Base-by-base conservation (phyloP, 2,113 vertebrate genomes). In the Cariama cristata region DNA sequence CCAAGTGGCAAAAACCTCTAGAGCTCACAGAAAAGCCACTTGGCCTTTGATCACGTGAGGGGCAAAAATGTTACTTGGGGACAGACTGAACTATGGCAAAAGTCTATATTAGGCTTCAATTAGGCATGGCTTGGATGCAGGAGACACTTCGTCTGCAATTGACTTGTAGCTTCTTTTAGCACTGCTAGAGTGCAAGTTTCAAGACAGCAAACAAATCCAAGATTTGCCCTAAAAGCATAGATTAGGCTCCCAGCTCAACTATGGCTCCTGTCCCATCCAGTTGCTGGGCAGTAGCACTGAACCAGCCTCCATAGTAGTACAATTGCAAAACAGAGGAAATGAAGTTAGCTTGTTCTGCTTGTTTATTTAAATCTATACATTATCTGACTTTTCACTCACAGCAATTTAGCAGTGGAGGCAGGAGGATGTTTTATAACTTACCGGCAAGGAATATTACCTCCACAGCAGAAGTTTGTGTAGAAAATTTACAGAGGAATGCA, bases 171-270 rank as follows among this genome's bases (percentile, higher is more conserved):
- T 10, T 60, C 10, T 47, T 80, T 60, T 16, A 62, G 44, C 11
- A 15, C 33, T 38, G 14, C 14, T 58, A 1, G 19, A 67, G 8
- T 8, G 40, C 9, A 15, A 17, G 16, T 44, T 81, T 44, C 38
- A 44, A 59, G 18, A 55, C 16, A 44, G 7, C 4, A 73, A 44
- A 59, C 2, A 44, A 56, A 30, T 14, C 13, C 13, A 14, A 86
- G 20, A 15, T 23, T 10, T n/a, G 8, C 64, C 49, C 44, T 14
- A 3, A 42, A 45, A 33, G 4, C 0, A 0, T 4, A 11, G 14
- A 27, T 53, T 35, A 9, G 23, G 33, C 44, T 44, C 15, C 42
- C 44, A 86, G 30, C 66, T 45, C 20, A 47, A 0, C 17, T 44
- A 8, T 2, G 4, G 20, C 12, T 20, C 52, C 27, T 23, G 12